Percentiles rank a stretch among this genome's conserved stretches.
These are phyloP conservation scores for Caenorhabditis angaria DNA, from an alignment of 2,888 invertebrate species.

Conservation along the genomic window DNA sequence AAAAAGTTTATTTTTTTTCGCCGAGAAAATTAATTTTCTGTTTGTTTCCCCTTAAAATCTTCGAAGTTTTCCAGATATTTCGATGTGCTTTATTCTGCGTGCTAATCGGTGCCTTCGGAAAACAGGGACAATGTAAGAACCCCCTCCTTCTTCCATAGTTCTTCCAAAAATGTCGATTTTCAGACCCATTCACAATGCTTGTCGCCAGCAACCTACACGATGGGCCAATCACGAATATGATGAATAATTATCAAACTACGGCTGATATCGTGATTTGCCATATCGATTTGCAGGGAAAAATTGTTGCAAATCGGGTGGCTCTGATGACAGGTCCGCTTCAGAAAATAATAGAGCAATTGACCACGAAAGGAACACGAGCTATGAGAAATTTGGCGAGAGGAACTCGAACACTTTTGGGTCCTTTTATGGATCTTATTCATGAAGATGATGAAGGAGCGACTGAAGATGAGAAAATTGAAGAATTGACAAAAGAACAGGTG, in stretches of 20 bases:
- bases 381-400: conserved; percentile 36
- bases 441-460: conserved; percentile 26
- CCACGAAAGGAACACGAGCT: conserved; percentile 47
- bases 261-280: conserved; percentile 63
- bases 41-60: too few relatives aligned
- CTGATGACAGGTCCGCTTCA: conserved; percentile 64
- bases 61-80: conserved; percentile 55
- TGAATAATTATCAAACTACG: conserved; percentile 60
- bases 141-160: background rate
- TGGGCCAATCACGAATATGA: conserved; percentile 63
- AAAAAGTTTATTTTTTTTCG: too few relatives aligned
- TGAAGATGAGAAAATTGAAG: conserved; percentile 20
- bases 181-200: conserved; percentile 56
- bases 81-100: conserved; percentile 65
- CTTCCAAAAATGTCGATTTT: background rate
- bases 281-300: conserved; percentile 58
- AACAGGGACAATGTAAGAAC: conserved; percentile 56
- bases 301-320: conserved; percentile 58
- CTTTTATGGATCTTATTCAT: conserved; percentile 44
- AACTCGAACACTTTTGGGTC: conserved; percentile 43
- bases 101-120: conserved; percentile 60
- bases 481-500: conserved; percentile 25
- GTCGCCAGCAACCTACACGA: conserved; percentile 55
- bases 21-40: too few relatives aligned
- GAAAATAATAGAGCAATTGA: conserved; percentile 56